A percentile compares a stretch with the other conserved stretches of the same genome.
phyloP scores from a whole-genome alignment of 2,888 invertebrate species.

The Stenurella melanura region DNA sequence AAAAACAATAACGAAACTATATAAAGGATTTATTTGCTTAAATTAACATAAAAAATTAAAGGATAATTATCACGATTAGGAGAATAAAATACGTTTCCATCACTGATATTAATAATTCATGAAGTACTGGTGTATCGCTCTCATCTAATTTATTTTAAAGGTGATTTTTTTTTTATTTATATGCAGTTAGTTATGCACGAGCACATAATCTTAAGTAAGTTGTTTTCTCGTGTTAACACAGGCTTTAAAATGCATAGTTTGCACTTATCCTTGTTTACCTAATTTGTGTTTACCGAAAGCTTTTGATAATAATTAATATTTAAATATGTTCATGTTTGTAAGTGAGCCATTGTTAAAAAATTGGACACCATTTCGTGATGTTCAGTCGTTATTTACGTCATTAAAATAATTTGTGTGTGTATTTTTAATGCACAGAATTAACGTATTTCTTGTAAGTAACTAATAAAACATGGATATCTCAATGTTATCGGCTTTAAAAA shows the following conservation, averaged over 20 bases:
- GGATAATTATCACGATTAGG: slow-evolving; percentile 40
- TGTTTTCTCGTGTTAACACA: slow-evolving; percentile 30
- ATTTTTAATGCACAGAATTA: slow-evolving; percentile 5
- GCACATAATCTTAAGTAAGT: slow-evolving; percentile 19
- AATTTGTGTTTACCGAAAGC: slow-evolving; percentile 8
- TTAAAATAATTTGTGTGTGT: slow-evolving; percentile 2
- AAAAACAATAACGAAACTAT: slow-evolving; percentile 30
- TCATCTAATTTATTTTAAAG: slow-evolving; percentile 55
- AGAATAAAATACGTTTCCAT: slow-evolving; percentile 49
- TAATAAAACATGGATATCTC: slow-evolving; percentile 14
- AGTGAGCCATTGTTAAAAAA: slow-evolving; percentile 44
- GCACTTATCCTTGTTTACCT: slow-evolving; percentile 16
- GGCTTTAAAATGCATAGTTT: slow-evolving; percentile 4
- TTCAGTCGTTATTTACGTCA: slow-evolving; percentile 38
- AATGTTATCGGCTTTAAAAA: background rate
- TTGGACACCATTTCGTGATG: slow-evolving; percentile 43
- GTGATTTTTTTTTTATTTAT: slow-evolving; percentile 14
- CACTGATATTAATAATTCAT: slow-evolving; percentile 58
- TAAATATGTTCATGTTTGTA: slow-evolving; percentile 40
- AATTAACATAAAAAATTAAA: slow-evolving; percentile 45
- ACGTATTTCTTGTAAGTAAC: slow-evolving; percentile 4
- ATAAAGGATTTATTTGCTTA: slow-evolving; percentile 39
- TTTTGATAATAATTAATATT: slow-evolving; percentile 43
- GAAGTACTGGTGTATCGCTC: slow-evolving; percentile 49
- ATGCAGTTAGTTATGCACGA: too few relatives aligned